Evolutionary conservation across 2,797 vertebrate species (phyloP), one percentile per base, ranked within the genome.

Genomic region (Anolis apletophallus): DNA sequence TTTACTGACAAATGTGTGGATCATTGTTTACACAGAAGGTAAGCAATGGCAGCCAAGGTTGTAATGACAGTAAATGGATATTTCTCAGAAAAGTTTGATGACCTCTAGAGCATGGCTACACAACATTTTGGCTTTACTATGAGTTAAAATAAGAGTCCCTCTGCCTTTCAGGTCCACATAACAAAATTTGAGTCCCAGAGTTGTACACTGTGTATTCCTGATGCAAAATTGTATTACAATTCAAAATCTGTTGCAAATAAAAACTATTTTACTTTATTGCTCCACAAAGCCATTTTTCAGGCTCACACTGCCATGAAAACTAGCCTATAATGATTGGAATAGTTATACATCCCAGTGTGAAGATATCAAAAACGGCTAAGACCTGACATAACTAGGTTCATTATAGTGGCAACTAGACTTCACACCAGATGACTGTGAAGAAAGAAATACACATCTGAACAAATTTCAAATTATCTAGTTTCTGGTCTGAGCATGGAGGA

Each of bases 211-310:
- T 36, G 34, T 36, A 34, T 36, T 9, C 19, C 19, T 36, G 34
- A 17, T 72, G 36, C 16, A 77, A 69, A 77, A 57, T 16, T 29
- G 26, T 40, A 73, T 67, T 17, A 67, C 71, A 21, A 19, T 16
- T 46, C 52, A 83, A 5, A n/a, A 46, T 46, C 12, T 68, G 29
- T 81, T 85, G 32, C 36, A 14, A 82, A 71, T 67, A 50, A 1
- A 13, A 23, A 50, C 69, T 0, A 0, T 26, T 5, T 74, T n/a
- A 64, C 11, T 29, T 52, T n/a, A n/a, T 74, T 14, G 12, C 34
- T 1, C 75, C 77, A 17, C 9, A 69, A 21, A 0, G 5, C 34
- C 17, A 55, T 29, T 29, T 23, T 61, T 64, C 61, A 1, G 0
- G 2, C 10, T n/a, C 19, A 76, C 14, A 6, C 40, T 76, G 73